A percentile compares a stretch with the other conserved stretches of the same genome.
These are phyloP conservation scores for Andricus quercusramuli DNA, from an alignment of 2,888 invertebrate genomes.

Conservation along the genomic window DNA sequence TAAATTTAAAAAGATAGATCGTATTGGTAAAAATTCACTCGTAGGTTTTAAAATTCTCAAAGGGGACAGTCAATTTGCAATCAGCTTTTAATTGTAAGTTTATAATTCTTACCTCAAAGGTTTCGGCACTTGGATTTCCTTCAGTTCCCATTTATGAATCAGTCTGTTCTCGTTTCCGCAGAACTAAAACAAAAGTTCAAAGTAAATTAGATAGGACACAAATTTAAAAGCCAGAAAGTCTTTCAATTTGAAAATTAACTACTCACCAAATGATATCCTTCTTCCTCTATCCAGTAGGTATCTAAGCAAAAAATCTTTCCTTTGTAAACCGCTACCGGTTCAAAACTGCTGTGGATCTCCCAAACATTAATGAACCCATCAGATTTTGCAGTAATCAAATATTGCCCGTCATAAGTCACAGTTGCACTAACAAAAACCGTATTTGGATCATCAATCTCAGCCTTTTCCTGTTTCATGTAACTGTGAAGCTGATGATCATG, in stretches of 20 bases:
- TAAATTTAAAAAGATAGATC: constrained; percentile 44
- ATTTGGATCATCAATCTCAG: constrained; percentile 61
- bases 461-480: constrained; percentile 62
- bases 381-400: constrained; percentile 77
- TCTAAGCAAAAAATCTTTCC: constrained; percentile 71
- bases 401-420: constrained; percentile 77
- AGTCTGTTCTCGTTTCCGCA: constrained; percentile 69
- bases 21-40: too few species aligned
- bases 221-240: neutral
- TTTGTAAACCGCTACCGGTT: constrained; percentile 68
- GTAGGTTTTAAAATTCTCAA: too few species aligned
- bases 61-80: too few species aligned
- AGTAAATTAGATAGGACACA: neutral
- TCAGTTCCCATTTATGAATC: constrained; percentile 70
- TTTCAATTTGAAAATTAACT: neutral
- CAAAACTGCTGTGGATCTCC: constrained; percentile 67
- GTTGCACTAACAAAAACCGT: constrained; percentile 73
- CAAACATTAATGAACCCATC: constrained; percentile 77
- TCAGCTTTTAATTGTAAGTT: constrained; percentile 11
- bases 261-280: constrained; percentile 67
- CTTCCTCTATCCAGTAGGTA: constrained; percentile 68
- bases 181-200: constrained; percentile 63
- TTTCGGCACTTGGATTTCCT: constrained; percentile 53
- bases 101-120: constrained; percentile 33
- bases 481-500: constrained; percentile 61